Evolutionary conservation across 2,797 vertebrate species (phyloP).

Genomic region (Gila robusta): DNA sequence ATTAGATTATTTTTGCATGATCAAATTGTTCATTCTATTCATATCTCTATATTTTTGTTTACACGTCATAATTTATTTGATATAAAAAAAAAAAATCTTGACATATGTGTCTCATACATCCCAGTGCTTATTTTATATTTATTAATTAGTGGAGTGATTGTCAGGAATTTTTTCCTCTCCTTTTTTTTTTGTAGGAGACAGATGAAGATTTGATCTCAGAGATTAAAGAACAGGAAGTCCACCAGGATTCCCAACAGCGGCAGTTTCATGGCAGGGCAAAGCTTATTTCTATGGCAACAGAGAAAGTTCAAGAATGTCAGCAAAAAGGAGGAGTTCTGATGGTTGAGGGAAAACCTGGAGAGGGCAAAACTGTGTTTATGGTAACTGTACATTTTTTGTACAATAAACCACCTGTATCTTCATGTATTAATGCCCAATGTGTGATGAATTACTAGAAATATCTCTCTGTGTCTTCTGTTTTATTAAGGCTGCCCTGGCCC

Average conservation of each 20-base stretch:
- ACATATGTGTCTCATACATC: neutral
- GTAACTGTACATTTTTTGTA: constrained; percentile 68
- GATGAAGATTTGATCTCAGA: constrained; percentile 59
- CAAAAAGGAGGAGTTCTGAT: constrained; percentile 78
- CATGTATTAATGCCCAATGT: neutral
- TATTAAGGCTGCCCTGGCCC: constrained; percentile 83
- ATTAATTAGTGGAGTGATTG: neutral
- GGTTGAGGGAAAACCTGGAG: constrained; percentile 80
- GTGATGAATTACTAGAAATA: neutral
- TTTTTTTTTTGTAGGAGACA: constrained; percentile 62
- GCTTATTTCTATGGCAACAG: constrained; percentile 68
- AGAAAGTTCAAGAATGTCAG: constrained; percentile 68
- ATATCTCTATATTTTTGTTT: neutral
- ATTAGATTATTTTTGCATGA: neutral
- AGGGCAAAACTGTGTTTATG: constrained; percentile 90
- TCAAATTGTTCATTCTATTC: neutral
- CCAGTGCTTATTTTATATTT: neutral
- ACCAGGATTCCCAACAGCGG: constrained; percentile 78
- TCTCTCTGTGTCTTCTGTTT: neutral
- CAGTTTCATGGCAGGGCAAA: constrained; percentile 80
- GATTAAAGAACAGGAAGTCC: constrained; percentile 78
- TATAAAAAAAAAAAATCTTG: neutral
- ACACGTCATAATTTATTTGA: neutral
- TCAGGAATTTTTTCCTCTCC: neutral
- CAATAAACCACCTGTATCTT: neutral